Percentiles rank a stretch among this genome's conserved stretches.
Conservation (phyloP, 2,113 vertebrate species). For the Girardinichthys multiradiatus region DNA sequence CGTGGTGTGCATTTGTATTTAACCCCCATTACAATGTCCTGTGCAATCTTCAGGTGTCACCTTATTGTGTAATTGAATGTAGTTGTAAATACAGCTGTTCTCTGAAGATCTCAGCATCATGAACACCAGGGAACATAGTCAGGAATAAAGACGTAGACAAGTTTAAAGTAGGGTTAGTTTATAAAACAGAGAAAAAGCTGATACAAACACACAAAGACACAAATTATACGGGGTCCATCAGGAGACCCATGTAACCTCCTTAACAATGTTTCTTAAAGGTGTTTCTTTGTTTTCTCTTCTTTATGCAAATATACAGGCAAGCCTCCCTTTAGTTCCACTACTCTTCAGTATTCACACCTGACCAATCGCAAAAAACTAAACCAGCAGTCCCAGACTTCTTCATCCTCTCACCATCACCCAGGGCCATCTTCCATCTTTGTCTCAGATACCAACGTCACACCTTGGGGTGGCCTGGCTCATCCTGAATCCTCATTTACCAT, state of each 20-base stretch:
- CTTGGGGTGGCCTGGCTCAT: constrained; percentile 78
- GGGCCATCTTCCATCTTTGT: constrained; percentile 39
- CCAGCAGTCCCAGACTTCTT: constrained; percentile 19
- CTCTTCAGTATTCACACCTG: constrained; percentile 38
- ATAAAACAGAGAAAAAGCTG: neutral
- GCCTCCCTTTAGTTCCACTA: constrained; percentile 9
- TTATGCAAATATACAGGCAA: constrained; percentile 28
- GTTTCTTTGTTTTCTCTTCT: neutral
- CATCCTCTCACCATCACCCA: constrained; percentile 33
- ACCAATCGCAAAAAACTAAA: constrained; percentile 33
- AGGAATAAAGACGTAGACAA: too few species aligned
- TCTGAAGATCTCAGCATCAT: too few species aligned
- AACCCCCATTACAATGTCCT: too few species aligned
- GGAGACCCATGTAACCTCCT: neutral
- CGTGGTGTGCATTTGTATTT: too few species aligned
- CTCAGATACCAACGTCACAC: constrained; percentile 69
- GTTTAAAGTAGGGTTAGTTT: too few species aligned
- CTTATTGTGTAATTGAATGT: too few species aligned
- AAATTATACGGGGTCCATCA: neutral
- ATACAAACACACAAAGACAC: neutral
- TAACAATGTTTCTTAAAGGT: neutral
- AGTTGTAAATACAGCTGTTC: too few species aligned
- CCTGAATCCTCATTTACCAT: constrained; percentile 76
- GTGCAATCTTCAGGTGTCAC: too few species aligned
- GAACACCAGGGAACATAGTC: too few species aligned